phyloP scores from a whole-genome alignment of 2,113 vertebrate genomes.

The Pachycephala philippinensis region DNA sequence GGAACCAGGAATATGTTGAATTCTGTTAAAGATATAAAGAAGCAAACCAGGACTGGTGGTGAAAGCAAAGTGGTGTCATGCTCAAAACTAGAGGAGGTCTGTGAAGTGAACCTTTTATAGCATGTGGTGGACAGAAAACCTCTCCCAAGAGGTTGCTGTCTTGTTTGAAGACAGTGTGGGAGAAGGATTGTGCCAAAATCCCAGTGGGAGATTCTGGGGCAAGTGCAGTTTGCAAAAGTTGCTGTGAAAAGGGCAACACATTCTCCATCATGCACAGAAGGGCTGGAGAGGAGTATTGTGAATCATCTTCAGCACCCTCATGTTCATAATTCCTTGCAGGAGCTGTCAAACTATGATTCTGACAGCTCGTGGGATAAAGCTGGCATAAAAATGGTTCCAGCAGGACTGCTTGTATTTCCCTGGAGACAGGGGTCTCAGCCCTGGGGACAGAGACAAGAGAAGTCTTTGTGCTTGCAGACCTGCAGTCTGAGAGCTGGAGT shows the following conservation, averaged over 20 bases:
- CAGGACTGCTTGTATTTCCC: not conserved
- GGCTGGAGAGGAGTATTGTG: not conserved
- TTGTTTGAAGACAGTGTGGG: not conserved
- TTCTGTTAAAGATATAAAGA: not conserved
- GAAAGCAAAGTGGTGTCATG: not conserved
- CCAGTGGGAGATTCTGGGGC: not conserved
- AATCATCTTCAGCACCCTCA: not conserved
- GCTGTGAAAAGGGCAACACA: not conserved
- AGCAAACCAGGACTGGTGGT: not conserved
- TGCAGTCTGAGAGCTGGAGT: not conserved
- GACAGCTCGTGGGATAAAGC: not conserved
- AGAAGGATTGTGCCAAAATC: not conserved
- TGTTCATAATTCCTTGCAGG: not conserved
- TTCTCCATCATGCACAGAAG: not conserved
- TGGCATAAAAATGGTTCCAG: not conserved
- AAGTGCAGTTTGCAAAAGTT: not conserved
- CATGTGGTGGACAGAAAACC: rapidly evolving
- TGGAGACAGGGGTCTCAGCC: not conserved
- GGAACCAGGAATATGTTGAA: not conserved
- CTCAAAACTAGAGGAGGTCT: not conserved
- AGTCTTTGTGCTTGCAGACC: not conserved
- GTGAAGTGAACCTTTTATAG: not conserved
- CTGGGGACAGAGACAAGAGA: not conserved
- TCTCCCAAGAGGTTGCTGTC: not conserved
- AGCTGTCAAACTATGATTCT: not conserved